Evolutionary conservation across 2,888 invertebrate genomes (phyloP), one percentile per base, ranked within the genome.

Genomic region (Syrphus vitripennis): DNA sequence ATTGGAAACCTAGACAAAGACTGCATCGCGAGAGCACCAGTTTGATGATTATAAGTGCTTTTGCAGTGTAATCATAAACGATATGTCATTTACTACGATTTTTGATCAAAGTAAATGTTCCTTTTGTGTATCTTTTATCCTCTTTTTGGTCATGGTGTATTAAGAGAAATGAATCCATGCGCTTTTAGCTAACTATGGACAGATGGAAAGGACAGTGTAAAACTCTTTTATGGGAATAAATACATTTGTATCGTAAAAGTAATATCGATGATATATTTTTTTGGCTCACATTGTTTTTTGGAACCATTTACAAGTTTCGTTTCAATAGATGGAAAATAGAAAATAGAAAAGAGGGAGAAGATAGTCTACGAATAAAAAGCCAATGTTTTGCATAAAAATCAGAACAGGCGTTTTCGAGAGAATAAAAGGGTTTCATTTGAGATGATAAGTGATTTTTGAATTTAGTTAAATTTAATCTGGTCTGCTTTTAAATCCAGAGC

Each of bases 91-190:
- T 78, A 82, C 78, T 84, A 45, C 74, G 63, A 74, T 31, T 74
- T 84, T 82, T 82, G 82, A 82, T 78, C 74, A 82, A 77, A 82
- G 82, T 82, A 82, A 87, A 40, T 77, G 50, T 42, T 12, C 45
- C 45, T 67, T 83, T 75, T 83, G 42, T 83, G 42, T 76, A 45
- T 69, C 26, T 29, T 65, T 40, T n/a, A 37, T 34, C 16, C 16
- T 24, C 24, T 16, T 14, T 34, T 24, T 63, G 7, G 31, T 19
- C 40, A 26, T 24, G 42, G 21, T 34, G 61, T 48, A 34, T 67
- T 31, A 16, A 67, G 14, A 24, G 12, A n/a, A n/a, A 29, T 29
- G 16, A 26, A n/a, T 0, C 5, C n/a, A 31, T n/a, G 2, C 7
- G 16, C 10, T 12, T 19, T 3, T 50, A 50, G 14, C 4, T 48